Percentiles rank a stretch among this genome's conserved stretches.
phyloP scores from a whole-genome alignment of 2,113 vertebrate genomes.

The Martes martes region DNA sequence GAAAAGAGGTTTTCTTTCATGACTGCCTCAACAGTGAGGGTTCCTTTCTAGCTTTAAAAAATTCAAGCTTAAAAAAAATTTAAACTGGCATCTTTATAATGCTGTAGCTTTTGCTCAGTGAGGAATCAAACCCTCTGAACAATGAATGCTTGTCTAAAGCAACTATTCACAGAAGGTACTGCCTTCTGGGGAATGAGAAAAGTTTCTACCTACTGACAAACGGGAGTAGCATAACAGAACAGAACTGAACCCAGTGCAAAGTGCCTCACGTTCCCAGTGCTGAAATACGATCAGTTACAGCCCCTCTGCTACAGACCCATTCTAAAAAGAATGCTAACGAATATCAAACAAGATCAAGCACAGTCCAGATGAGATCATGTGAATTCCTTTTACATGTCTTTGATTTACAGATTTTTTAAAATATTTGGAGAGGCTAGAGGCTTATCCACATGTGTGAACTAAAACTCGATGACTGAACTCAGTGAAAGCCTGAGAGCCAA shows the following conservation, averaged over 20 bases:
- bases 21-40: slow-evolving; percentile 69
- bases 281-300: slow-evolving; percentile 68
- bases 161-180: slow-evolving; percentile 78
- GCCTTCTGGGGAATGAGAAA: slow-evolving; percentile 74
- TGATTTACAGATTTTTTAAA: slow-evolving; percentile 32
- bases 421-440: not conserved
- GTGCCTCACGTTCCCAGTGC: slow-evolving; percentile 63
- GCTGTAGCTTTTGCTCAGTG: slow-evolving; percentile 74
- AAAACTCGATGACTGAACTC: not conserved
- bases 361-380: not conserved
- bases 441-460: slow-evolving; percentile 3
- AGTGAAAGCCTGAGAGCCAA: slow-evolving; percentile 36
- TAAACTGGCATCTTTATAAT: slow-evolving; percentile 80
- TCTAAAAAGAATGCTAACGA: slow-evolving; percentile 15
- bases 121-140: slow-evolving; percentile 74
- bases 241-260: slow-evolving; percentile 56
- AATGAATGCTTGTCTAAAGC: slow-evolving; percentile 78
- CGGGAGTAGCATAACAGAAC: slow-evolving; percentile 66
- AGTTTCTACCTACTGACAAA: slow-evolving; percentile 79
- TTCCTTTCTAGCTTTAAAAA: slow-evolving; percentile 77
- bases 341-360: slow-evolving; percentile 46
- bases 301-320: slow-evolving; percentile 10
- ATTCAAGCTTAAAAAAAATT: slow-evolving; percentile 79
- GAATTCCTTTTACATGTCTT: slow-evolving; percentile 32
- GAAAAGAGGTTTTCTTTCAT: slow-evolving; percentile 80